Evolutionary conservation across 1,140 invertebrate genomes (phyloP).

Genomic region (Megalopta genalis): DNA sequence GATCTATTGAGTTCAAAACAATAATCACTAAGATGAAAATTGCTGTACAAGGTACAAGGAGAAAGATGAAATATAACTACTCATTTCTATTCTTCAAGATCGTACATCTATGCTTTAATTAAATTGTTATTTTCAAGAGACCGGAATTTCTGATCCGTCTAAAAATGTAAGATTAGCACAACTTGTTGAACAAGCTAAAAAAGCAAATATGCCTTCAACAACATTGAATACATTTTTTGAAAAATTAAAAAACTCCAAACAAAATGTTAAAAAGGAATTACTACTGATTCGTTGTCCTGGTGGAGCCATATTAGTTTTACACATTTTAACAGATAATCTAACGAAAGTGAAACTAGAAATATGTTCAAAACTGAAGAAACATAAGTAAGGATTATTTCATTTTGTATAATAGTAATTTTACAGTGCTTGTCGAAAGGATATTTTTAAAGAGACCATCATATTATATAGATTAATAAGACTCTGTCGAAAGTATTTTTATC

Average conservation of each 20-base stretch:
- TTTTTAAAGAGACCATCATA: no score
- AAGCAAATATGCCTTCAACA: slow-evolving; percentile 82
- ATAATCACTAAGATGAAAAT: slow-evolving; percentile 80
- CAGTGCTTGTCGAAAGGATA: no score
- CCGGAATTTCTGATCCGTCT: slow-evolving; percentile 81
- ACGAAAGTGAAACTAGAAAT: slow-evolving; percentile 70
- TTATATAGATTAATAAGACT: no score
- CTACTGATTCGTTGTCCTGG: slow-evolving; percentile 79
- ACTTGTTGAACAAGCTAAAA: slow-evolving; percentile 82
- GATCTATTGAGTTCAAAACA: slow-evolving; percentile 75
- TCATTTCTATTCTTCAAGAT: neutral
- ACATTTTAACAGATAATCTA: slow-evolving; percentile 75
- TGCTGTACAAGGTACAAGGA: slow-evolving; percentile 79
- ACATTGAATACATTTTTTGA: slow-evolving; percentile 82
- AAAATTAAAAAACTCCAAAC: slow-evolving; percentile 74
- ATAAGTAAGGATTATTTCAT: slow-evolving; percentile 69
- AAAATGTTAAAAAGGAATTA: slow-evolving; percentile 67
- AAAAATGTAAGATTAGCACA: slow-evolving; percentile 81
- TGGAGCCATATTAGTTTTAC: slow-evolving; percentile 74
- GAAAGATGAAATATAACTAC: neutral
- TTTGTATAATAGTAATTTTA: neutral
- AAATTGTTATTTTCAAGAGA: slow-evolving; percentile 74
- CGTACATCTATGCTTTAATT: no score
- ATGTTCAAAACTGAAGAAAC: slow-evolving; percentile 72
- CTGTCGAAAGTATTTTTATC: no score